These are phyloP conservation scores for Protosalanx chinensis DNA, from an alignment of 2,797 vertebrate species.

Conservation along the genomic window DNA sequence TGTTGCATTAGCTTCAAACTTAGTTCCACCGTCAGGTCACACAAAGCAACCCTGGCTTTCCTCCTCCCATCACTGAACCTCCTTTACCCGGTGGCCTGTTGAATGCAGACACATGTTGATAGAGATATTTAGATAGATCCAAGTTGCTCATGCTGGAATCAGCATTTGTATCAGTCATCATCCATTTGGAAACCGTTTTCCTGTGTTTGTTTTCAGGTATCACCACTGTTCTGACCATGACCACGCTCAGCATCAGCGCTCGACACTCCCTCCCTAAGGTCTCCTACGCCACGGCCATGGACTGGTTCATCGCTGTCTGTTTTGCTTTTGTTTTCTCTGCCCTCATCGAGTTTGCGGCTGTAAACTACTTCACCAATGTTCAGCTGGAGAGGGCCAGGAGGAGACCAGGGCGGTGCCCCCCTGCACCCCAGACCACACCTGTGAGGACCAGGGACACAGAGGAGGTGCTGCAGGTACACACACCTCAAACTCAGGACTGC, in stretches of 20 bases:
- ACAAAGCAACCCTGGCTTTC: neutral
- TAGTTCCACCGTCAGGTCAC: neutral
- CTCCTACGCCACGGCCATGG: slow-evolving; percentile 97
- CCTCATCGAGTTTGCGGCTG: slow-evolving; percentile 96
- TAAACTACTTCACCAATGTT: slow-evolving; percentile 96
- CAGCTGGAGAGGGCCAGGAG: slow-evolving; percentile 87
- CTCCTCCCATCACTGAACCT: neutral
- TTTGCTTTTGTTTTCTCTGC: slow-evolving; percentile 99
- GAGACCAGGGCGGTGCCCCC: slow-evolving; percentile 81
- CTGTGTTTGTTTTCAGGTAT: slow-evolving; percentile 75
- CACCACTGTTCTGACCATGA: slow-evolving; percentile 98
- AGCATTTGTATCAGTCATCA: neutral
- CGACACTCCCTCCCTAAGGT: slow-evolving; percentile 97
- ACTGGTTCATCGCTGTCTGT: slow-evolving; percentile 98
- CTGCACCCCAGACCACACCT: slow-evolving; percentile 74
- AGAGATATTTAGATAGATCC: neutral
- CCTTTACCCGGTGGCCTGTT: neutral
- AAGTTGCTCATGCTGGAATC: too few species aligned
- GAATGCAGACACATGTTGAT: slow-evolving; percentile 46
- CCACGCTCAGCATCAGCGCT: slow-evolving; percentile 95
- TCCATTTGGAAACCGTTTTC: neutral
- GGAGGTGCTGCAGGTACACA: slow-evolving; percentile 76
- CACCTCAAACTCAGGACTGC: neutral
- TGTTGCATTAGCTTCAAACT: neutral
- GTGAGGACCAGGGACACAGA: slow-evolving; percentile 77